Conservation (phyloP, 1,140 invertebrate genomes). For the Ruditapes philippinarum region DNA sequence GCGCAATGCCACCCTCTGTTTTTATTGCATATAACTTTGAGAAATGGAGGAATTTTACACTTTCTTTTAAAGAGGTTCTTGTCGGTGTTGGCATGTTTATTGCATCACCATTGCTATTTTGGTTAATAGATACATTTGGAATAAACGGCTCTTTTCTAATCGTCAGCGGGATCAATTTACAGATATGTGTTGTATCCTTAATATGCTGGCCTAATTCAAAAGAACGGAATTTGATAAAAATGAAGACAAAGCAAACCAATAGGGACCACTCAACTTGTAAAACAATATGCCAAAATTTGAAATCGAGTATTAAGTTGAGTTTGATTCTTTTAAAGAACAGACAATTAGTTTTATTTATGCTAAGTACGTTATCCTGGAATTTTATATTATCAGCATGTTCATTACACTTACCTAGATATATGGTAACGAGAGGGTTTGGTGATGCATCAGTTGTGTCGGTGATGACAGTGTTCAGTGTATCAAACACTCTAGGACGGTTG, state of each 20-base stretch:
- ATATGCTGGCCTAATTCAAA: constrained; percentile 17
- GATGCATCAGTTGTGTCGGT: background rate
- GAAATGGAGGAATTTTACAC: background rate
- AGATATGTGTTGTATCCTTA: constrained; percentile 12
- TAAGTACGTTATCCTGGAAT: constrained; percentile 57
- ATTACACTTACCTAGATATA: constrained; percentile 54
- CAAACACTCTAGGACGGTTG: constrained; percentile 47
- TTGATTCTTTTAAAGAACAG: background rate
- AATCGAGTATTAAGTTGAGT: constrained; percentile 1
- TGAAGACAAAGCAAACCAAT: background rate
- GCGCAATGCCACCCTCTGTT: background rate
- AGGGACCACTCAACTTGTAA: too few species aligned
- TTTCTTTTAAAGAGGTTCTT: background rate
- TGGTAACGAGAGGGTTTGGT: background rate
- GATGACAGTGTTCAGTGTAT: constrained; percentile 50
- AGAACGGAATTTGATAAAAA: background rate
- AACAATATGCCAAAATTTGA: background rate
- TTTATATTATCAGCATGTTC: constrained; percentile 13
- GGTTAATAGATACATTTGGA: constrained; percentile 26
- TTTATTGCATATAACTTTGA: constrained; percentile 41
- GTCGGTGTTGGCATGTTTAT: constrained; percentile 47
- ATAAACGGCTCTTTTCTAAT: constrained; percentile 24
- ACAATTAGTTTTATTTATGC: constrained; percentile 30
- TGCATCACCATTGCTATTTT: constrained; percentile 1
- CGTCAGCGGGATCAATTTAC: background rate